Percentiles rank a stretch among this genome's conserved stretches.
Conservation (phyloP, 2,113 vertebrate genomes). For the Menidia beryllina region DNA sequence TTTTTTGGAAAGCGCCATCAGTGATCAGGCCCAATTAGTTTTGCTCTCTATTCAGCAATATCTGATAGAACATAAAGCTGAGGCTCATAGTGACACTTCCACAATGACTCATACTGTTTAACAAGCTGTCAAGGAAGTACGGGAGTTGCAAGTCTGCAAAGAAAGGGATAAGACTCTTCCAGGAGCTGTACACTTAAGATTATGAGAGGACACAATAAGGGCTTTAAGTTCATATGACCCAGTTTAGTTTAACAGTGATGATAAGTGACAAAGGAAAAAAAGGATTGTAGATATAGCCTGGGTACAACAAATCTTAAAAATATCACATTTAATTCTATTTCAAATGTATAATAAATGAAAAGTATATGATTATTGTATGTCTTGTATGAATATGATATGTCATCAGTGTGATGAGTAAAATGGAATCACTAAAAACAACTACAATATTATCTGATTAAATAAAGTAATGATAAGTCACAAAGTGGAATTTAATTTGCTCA, state of each 20-base stretch:
- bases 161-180: slow-evolving; percentile 5
- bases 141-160: slow-evolving; percentile 11
- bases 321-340: slow-evolving; percentile 9
- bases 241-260: slow-evolving; percentile 35
- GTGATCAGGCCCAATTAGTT: background rate
- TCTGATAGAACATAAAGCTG: slow-evolving; percentile 1
- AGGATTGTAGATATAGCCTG: slow-evolving; percentile 25
- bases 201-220: background rate
- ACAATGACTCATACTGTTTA: slow-evolving; percentile 42
- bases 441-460: too few relatives aligned
- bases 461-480: too few relatives aligned
- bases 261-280: too few relatives aligned
- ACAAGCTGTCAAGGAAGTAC: slow-evolving; percentile 25
- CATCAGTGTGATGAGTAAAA: too few relatives aligned
- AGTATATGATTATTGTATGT: too few relatives aligned
- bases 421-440: too few relatives aligned
- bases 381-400: too few relatives aligned
- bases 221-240: slow-evolving; percentile 11
- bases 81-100: slow-evolving; percentile 20
- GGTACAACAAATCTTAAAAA: too few relatives aligned
- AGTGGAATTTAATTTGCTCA: too few relatives aligned
- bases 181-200: slow-evolving; percentile 1
- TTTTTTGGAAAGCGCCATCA: background rate
- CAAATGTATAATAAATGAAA: slow-evolving; percentile 3
- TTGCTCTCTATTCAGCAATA: slow-evolving; percentile 3